phyloP scores from a whole-genome alignment of 1,140 invertebrate genomes.

The Monochamus saltuarius region DNA sequence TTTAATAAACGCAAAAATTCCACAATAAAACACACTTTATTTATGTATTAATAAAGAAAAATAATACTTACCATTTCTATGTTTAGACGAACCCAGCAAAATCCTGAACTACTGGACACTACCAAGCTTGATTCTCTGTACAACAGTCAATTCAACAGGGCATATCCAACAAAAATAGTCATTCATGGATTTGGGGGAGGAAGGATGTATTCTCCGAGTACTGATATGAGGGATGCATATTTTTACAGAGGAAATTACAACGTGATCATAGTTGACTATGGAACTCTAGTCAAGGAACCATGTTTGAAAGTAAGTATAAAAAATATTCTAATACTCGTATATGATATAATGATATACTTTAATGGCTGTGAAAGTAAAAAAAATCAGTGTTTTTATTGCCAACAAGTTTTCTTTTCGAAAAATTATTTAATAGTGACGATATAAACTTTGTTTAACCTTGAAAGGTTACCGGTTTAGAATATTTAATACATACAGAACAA shows the following conservation, averaged over 20 bases:
- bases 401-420: no score
- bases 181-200: slow-evolving; percentile 83
- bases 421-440: no score
- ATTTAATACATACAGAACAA: background rate
- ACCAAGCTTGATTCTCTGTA: slow-evolving; percentile 67
- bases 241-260: slow-evolving; percentile 79
- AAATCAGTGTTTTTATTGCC: no score
- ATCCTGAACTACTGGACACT: slow-evolving; percentile 70
- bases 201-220: slow-evolving; percentile 74
- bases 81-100: slow-evolving; percentile 71
- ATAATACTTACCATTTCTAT: no score
- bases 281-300: slow-evolving; percentile 75
- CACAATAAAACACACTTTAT: no score
- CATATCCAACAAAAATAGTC: slow-evolving; percentile 75
- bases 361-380: no score
- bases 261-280: slow-evolving; percentile 85
- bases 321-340: slow-evolving; percentile 35
- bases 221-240: slow-evolving; percentile 78
- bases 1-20: background rate
- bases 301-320: slow-evolving; percentile 63
- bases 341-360: no score
- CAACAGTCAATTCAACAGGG: slow-evolving; percentile 69
- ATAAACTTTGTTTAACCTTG: no score
- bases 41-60: no score
- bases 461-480: slow-evolving; percentile 1